Evolutionary conservation across 2,888 invertebrate genomes (phyloP).

Genomic region (Philonicus albiceps): DNA sequence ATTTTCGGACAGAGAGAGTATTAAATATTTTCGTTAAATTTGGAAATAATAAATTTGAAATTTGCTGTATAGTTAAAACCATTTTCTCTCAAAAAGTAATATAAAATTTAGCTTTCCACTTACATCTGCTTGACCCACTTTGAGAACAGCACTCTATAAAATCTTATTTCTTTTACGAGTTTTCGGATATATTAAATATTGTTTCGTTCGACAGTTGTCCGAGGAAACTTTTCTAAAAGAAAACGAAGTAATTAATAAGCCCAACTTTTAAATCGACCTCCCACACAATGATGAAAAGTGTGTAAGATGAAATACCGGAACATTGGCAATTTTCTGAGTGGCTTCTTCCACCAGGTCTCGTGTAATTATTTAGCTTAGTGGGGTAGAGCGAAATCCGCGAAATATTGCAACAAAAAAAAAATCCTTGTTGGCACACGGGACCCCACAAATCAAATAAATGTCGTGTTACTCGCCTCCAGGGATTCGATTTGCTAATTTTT

Average conservation of each 20-base stretch:
- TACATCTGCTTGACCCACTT: too few relatives aligned
- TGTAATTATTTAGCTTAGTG: not conserved
- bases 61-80: too few relatives aligned
- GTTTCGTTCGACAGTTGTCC: not conserved
- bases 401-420: not conserved
- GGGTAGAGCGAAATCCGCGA: not conserved
- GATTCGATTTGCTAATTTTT: not conserved
- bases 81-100: too few relatives aligned
- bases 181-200: not conserved
- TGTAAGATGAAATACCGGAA: not conserved
- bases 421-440: not conserved
- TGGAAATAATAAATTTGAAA: too few relatives aligned
- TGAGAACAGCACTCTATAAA: not conserved
- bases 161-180: not conserved
- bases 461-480: not conserved
- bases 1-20: too few relatives aligned
- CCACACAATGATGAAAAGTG: not conserved
- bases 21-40: too few relatives aligned
- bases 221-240: not conserved
- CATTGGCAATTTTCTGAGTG: not conserved
- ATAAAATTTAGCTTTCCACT: too few relatives aligned
- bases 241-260: not conserved
- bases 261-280: not conserved
- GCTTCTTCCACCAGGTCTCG: not conserved
- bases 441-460: conserved; percentile 14